Percentiles rank a stretch among this genome's conserved stretches.
phyloP scores from a whole-genome alignment of 2,888 invertebrate species.

The Eueremaeus valkanovi region DNA sequence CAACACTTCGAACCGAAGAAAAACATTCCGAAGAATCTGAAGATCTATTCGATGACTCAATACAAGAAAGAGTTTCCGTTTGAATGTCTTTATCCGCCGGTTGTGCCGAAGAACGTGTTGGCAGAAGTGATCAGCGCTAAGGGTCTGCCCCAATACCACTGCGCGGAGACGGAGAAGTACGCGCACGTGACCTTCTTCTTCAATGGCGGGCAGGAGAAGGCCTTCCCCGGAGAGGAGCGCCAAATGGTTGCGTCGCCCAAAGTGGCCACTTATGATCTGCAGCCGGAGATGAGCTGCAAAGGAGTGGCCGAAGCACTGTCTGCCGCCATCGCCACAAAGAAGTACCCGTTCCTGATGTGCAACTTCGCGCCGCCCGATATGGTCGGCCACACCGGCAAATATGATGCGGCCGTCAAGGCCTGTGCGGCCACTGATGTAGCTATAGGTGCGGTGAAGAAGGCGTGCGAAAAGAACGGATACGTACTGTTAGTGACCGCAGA shows the following conservation, averaged over 20 bases:
- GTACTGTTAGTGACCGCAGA: slow-evolving; percentile 51
- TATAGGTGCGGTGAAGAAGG: slow-evolving; percentile 53
- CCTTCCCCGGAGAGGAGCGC: slow-evolving; percentile 53
- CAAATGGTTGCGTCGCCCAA: slow-evolving; percentile 55
- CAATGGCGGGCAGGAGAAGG: slow-evolving; percentile 54
- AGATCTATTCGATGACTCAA: slow-evolving; percentile 53
- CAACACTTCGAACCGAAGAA: slow-evolving; percentile 49
- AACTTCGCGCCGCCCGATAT: slow-evolving; percentile 56
- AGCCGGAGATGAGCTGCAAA: slow-evolving; percentile 54
- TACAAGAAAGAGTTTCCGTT: slow-evolving; percentile 55
- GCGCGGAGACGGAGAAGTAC: slow-evolving; percentile 55
- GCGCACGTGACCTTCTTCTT: slow-evolving; percentile 57
- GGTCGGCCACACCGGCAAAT: slow-evolving; percentile 55
- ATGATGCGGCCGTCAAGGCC: slow-evolving; percentile 52
- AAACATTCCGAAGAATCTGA: slow-evolving; percentile 48
- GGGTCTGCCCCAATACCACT: slow-evolving; percentile 53
- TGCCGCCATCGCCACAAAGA: slow-evolving; percentile 50
- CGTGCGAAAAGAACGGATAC: slow-evolving; percentile 51
- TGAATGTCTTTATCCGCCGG: slow-evolving; percentile 53
- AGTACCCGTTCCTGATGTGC: slow-evolving; percentile 55
- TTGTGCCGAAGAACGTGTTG: slow-evolving; percentile 53
- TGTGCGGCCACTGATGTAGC: slow-evolving; percentile 51
- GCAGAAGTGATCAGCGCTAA: slow-evolving; percentile 53
- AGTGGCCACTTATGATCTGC: slow-evolving; percentile 54
- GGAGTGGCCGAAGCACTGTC: slow-evolving; percentile 54